Conservation (phyloP, 2,797 vertebrate species). For the Gallinago solitaria region DNA sequence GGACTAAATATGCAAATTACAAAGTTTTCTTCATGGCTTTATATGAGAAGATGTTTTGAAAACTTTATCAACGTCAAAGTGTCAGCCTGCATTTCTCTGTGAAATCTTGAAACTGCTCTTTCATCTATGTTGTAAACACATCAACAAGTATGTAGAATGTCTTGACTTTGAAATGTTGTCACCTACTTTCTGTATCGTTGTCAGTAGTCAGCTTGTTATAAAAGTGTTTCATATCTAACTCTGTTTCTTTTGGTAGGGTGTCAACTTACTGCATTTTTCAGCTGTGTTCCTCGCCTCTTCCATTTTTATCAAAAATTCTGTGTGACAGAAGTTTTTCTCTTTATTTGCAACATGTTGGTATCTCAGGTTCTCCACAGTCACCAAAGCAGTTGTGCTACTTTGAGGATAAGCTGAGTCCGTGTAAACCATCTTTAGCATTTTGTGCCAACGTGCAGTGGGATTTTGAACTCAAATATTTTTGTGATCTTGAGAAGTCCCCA, state of each 20-base stretch:
- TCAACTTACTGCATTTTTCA: constrained; percentile 50
- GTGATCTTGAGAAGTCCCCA: constrained; percentile 17
- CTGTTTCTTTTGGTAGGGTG: constrained; percentile 62
- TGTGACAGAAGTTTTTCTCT: constrained; percentile 58
- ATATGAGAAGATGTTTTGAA: constrained; percentile 49
- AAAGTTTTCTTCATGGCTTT: constrained; percentile 65
- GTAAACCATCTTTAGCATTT: constrained; percentile 42
- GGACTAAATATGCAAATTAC: constrained; percentile 65
- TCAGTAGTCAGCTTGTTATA: constrained; percentile 74
- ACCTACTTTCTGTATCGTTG: constrained; percentile 72
- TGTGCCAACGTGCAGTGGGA: constrained; percentile 28
- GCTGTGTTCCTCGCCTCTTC: constrained; percentile 49
- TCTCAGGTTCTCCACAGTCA: constrained; percentile 52
- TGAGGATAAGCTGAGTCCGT: constrained; percentile 45
- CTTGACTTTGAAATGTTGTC: constrained; percentile 76
- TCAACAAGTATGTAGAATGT: constrained; percentile 75
- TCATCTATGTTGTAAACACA: constrained; percentile 76
- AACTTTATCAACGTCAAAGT: constrained; percentile 67
- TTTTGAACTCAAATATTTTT: constrained; percentile 33
- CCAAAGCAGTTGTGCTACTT: constrained; percentile 50
- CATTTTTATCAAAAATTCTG: constrained; percentile 65
- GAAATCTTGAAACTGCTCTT: constrained; percentile 68
- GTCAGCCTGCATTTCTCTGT: constrained; percentile 58
- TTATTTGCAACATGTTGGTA: constrained; percentile 57
- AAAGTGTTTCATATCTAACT: constrained; percentile 68